Evolutionary conservation across 2,888 invertebrate genomes (phyloP).

Genomic region (Aspidiotus destructor): DNA sequence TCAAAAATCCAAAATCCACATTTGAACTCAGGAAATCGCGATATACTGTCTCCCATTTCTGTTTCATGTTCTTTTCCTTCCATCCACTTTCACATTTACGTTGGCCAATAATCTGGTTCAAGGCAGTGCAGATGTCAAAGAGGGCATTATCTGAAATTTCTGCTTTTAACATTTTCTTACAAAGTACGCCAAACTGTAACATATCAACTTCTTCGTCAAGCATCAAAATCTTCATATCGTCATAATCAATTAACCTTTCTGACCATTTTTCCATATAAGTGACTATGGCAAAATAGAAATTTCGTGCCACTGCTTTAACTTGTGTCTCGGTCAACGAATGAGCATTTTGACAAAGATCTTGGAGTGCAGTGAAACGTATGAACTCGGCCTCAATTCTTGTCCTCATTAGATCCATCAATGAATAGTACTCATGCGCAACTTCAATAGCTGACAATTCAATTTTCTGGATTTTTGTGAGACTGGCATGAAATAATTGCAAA

Average conservation of each 20-base stretch:
- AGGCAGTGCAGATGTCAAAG: background rate
- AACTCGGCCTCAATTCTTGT: background rate
- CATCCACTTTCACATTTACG: conserved; percentile 14
- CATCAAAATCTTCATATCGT: background rate
- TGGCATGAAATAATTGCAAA: too few relatives aligned
- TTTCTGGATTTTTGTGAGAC: conserved; percentile 1
- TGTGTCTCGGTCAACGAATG: background rate
- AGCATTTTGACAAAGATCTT: too few relatives aligned
- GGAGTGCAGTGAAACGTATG: too few relatives aligned
- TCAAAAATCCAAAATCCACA: too few relatives aligned
- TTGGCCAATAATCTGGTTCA: too few relatives aligned
- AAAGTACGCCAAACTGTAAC: conserved; percentile 2
- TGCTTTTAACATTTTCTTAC: background rate
- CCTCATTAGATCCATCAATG: conserved; percentile 1
- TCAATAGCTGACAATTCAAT: conserved; percentile 1
- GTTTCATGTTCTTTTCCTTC: conserved; percentile 13
- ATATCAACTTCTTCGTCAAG: background rate
- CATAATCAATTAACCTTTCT: too few relatives aligned
- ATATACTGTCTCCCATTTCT: conserved; percentile 9
- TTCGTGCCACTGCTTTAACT: background rate
- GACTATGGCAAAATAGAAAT: conserved; percentile 1
- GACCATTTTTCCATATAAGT: too few relatives aligned
- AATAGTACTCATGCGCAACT: too few relatives aligned
- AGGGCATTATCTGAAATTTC: conserved; percentile 2
- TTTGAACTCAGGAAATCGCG: conserved; percentile 11